Evolutionary conservation across 2,797 vertebrate species (phyloP), one percentile per base, ranked within the genome.

Genomic region (Macroramphosus scolopax): DNA sequence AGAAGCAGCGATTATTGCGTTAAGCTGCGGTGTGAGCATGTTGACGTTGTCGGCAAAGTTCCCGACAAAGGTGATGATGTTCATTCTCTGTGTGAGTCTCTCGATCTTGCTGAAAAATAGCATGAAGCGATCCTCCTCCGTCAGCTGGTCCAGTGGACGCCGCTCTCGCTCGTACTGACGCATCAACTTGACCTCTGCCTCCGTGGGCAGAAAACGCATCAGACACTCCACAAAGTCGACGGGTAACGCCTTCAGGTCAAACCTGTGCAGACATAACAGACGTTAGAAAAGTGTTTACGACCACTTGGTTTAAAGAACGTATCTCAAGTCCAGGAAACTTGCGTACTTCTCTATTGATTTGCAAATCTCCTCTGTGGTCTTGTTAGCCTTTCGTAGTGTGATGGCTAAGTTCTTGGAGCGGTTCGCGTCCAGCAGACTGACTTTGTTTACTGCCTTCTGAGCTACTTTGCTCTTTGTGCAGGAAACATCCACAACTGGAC

Each of bases 341-440:
- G 39, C 83, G 0, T 89, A 98, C 95, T 85, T 97, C 86, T 97
- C 93, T 77, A 98, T 95, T 50, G 96, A 94, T 80, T 89, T 90
- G 90, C 96, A 98, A 82, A 98, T 98, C 83, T 98, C 96, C 51
- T 97, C 95, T 0, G 93, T 68, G 52, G 85, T 81, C 75, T 94
- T 93, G 69, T 92, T 92, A 0, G 93, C 96, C 77, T 98, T 98
- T 57, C 95, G 89, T 42, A 98, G 86, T 0, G 96, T 97, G 86
- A 98, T 98, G 67, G 96, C 96, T 54, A 98, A 75, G 87, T 98
- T 98, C 88, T 98, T 98, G 71, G 95, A 96, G 29, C 96, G 92
- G 72, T 98, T 98, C 71, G 95, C 83, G 2, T 98, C 96, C 59
- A 98, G 87, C 41, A 98, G 88, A 0, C 91, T 95, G 61, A 98